Evolutionary conservation across 2,113 vertebrate genomes (phyloP).

Genomic region (Sturnira hondurensis): DNA sequence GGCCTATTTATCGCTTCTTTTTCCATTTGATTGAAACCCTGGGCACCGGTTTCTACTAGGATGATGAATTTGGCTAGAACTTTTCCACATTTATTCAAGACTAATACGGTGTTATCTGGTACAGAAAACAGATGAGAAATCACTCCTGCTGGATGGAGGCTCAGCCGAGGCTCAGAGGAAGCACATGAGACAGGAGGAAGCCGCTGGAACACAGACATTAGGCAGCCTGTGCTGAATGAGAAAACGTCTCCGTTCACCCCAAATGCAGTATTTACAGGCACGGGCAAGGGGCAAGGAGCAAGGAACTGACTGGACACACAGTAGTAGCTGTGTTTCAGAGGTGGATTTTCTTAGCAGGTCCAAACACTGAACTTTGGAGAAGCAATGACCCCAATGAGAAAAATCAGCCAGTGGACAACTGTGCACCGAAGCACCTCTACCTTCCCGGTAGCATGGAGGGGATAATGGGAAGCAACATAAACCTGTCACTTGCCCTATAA

Average conservation of each 20-base stretch:
- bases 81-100: conserved; percentile 58
- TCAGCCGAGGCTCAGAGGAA: conserved; percentile 53
- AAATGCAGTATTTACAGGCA: not conserved
- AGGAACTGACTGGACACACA: not conserved
- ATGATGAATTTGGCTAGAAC: conserved; percentile 63
- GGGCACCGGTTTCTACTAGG: not conserved
- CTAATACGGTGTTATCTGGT: conserved; percentile 63
- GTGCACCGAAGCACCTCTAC: not conserved
- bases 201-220: conserved; percentile 65
- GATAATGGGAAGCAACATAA: not conserved
- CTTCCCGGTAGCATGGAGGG: not conserved
- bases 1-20: conserved; percentile 40
- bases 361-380: not conserved
- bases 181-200: conserved; percentile 65
- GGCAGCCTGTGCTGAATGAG: conserved; percentile 42
- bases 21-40: conserved; percentile 56
- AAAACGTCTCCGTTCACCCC: conserved; percentile 27
- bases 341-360: not conserved
- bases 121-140: conserved; percentile 69
- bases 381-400: not conserved
- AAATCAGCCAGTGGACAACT: not conserved
- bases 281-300: not conserved
- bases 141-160: not conserved
- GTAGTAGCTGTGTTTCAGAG: not conserved
- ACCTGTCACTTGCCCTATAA: not conserved